Evolutionary conservation across 2,888 invertebrate genomes (phyloP), one percentile per base, ranked within the genome.

Genomic region (Lottia scabra): DNA sequence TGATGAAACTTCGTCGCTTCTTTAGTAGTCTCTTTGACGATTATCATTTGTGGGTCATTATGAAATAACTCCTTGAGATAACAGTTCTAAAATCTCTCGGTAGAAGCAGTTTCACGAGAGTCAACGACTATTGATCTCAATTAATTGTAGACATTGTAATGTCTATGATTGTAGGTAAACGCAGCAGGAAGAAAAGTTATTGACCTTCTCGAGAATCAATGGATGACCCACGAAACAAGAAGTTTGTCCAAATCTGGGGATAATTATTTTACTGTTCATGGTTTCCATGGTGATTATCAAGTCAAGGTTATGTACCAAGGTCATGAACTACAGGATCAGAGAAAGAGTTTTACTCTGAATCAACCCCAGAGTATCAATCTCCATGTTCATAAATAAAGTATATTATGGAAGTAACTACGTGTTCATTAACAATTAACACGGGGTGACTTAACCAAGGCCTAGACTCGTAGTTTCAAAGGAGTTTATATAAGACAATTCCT

Each of bases 221-320:
- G 72, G 72, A 66, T 44, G 27, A 75, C 72, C 13, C 23, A 67
- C 16, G 45, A 65, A 15, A 73, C 66, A 45, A 19, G 23, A 13
- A 15, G 56, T 6, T 15, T 72, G 48, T 30, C 43, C 15, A 46
- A 71, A 62, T 26, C 71, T 27, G 66, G 71, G 43, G 67, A 74
- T 67, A 70, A 48, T 19, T 27, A 38, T 44, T 69, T 70, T 30
- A 48, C 16, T 16, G 48, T 72, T 4, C 26, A 67, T n/a, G 75
- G 75, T 67, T 75, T 72, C 67, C 63, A 67, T 43, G 75, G 75
- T 19, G 72, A 72, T n/a, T 75, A 75, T 67, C 64, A 70, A 56
- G 46, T 75, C 64, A 68, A 66, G n/a, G 72, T 75, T 6, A 68
- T 62, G 16, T 68, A 72, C 63, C 45, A 75, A 23, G 70, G 72